Evolutionary conservation across 2,888 invertebrate genomes (phyloP), one percentile per base, ranked within the genome.

Genomic region (Leuctra nigra): DNA sequence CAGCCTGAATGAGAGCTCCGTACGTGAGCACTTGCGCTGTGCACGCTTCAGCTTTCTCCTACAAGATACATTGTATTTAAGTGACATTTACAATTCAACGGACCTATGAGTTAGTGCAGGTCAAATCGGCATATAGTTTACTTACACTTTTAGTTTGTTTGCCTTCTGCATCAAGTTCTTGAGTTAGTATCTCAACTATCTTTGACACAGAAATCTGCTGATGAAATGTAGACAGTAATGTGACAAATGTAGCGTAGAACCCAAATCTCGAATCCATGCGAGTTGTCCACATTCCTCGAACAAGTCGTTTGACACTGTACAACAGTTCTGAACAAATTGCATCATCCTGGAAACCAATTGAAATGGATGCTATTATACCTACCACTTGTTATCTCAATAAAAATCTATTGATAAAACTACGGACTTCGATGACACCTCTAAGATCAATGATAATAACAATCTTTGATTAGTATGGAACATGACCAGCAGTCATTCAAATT

Each of bases 21-120:
- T 83, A 85, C 1, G 81, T 76, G 63, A 89, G 72, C 60, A 89
- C 81, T 66, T 83, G 81, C 1, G 89, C 89, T 20, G 82, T 78
- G 29, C 79, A 77, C 48, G 86, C 78, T 73, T 88, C 86, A 35
- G 83, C 85, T 65, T 82, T 81, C 76, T 88, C 88, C 87, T 88
- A 61, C 64, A 63, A 68, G 68, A 54, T 54, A 7, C 47, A 18
- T 2, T 29, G n/a, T n/a, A n/a, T n/a, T n/a, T n/a, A n/a, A n/a
- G n/a, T n/a, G n/a, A n/a, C n/a, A n/a, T n/a, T n/a, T n/a, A n/a
- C n/a, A n/a, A n/a, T n/a, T n/a, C n/a, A n/a, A n/a, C n/a, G n/a
- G n/a, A n/a, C n/a, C n/a, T n/a, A n/a, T n/a, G n/a, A n/a, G n/a
- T n/a, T n/a, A n/a, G n/a, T n/a, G n/a, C n/a, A n/a, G n/a, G n/a